phyloP scores from a whole-genome alignment of 1,140 invertebrate genomes.

The Callitettix versicolor region DNA sequence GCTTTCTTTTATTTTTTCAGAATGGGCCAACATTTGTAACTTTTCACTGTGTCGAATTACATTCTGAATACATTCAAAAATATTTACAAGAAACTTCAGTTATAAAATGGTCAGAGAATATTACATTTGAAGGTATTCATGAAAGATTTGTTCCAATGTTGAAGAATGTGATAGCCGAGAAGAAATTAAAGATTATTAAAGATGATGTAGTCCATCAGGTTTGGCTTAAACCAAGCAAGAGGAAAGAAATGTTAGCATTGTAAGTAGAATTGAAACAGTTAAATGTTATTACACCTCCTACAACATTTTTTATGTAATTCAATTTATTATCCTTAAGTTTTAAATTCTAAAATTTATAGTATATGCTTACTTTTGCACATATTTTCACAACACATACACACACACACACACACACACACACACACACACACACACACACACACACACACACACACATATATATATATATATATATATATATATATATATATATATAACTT shows the following conservation, averaged over 20 bases:
- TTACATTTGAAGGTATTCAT: constrained; percentile 4
- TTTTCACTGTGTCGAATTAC: background rate
- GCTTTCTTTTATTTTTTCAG: background rate
- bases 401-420: too few species aligned
- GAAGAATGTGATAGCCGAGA: background rate
- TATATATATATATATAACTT: too few species aligned
- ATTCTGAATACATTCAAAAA: background rate
- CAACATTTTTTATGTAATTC: too few species aligned
- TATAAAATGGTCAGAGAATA: background rate
- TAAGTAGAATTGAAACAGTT: too few species aligned
- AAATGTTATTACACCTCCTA: too few species aligned
- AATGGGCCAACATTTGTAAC: background rate
- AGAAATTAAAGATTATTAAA: background rate
- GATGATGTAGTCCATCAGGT: background rate
- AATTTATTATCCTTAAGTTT: too few species aligned
- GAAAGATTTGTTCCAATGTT: constrained; percentile 3
- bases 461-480: too few species aligned
- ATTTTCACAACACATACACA: too few species aligned
- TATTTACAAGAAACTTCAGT: background rate
- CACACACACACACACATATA: too few species aligned
- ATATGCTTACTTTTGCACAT: too few species aligned
- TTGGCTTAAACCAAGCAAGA: background rate
- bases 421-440: too few species aligned
- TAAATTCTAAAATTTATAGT: too few species aligned
- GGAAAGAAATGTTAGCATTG: background rate